Evolutionary conservation across 2,797 vertebrate species (phyloP).

Genomic region (Falco biarmicus): DNA sequence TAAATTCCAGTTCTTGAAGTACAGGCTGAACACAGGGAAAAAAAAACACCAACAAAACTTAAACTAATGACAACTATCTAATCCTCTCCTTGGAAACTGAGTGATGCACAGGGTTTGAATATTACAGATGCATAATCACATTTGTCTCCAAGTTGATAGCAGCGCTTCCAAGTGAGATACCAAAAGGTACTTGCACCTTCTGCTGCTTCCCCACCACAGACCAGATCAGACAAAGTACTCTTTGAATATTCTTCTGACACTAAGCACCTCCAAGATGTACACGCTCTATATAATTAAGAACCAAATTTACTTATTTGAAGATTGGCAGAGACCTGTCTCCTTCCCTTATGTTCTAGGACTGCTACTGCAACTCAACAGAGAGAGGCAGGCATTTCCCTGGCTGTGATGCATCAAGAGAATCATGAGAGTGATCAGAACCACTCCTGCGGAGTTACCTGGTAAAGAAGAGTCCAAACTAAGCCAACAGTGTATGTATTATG

Average conservation of each 20-base stretch:
- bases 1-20: background rate
- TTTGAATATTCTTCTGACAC: background rate
- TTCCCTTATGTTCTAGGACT: background rate
- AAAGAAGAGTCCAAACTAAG: background rate
- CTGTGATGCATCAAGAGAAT: background rate
- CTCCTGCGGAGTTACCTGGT: background rate
- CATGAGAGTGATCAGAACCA: background rate
- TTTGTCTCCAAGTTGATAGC: background rate
- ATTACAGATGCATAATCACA: background rate
- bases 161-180: background rate
- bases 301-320: background rate
- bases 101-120: background rate
- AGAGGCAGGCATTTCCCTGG: background rate
- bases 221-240: background rate
- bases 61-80: background rate
- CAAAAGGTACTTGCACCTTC: background rate
- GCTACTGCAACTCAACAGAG: background rate
- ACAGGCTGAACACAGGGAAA: background rate
- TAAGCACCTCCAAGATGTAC: background rate
- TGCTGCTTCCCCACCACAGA: background rate
- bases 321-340: background rate
- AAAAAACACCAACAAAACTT: background rate
- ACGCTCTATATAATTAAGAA: background rate
- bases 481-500: background rate
- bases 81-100: background rate